A percentile compares a stretch with the other conserved stretches of the same genome.
Evolutionary conservation across 2,797 vertebrate genomes (phyloP).

Genomic region (Macrochelys suwanniensis): DNA sequence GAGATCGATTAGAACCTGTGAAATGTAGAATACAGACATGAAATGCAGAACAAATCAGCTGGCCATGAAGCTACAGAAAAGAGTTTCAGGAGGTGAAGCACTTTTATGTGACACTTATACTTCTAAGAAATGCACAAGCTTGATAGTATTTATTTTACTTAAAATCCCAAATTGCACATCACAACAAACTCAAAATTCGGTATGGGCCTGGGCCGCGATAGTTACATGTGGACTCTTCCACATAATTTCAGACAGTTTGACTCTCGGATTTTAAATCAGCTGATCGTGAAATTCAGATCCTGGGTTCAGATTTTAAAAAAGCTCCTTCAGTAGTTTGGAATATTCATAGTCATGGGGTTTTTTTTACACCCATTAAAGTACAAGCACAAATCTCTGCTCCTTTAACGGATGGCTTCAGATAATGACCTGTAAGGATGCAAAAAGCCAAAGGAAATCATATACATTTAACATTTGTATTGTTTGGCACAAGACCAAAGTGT

Average conservation of each 20-base stretch:
- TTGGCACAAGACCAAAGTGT: accelerated
- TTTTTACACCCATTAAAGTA: background rate
- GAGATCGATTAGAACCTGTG: background rate
- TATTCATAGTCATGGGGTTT: background rate
- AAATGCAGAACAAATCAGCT: background rate
- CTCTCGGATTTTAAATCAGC: background rate
- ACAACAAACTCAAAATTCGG: background rate
- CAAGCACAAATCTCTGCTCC: background rate
- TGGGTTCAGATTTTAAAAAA: background rate
- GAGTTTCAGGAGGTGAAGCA: background rate
- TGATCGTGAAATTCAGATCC: background rate
- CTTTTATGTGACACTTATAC: background rate
- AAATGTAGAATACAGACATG: background rate
- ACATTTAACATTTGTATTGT: background rate
- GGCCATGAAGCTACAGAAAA: background rate
- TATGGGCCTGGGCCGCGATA: background rate
- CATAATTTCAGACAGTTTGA: background rate
- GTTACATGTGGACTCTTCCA: background rate
- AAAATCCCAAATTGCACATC: background rate
- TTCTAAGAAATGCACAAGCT: background rate
- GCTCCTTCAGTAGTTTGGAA: accelerated
- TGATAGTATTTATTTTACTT: background rate
- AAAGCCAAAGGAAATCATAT: background rate
- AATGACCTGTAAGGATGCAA: background rate
- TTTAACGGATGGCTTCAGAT: background rate